A percentile compares a stretch with the other conserved stretches of the same genome.
These are phyloP conservation scores for Chondrosia reniformis DNA, from an alignment of 37 sponge, comb jelly and placozoan species.

Conservation along the genomic window DNA sequence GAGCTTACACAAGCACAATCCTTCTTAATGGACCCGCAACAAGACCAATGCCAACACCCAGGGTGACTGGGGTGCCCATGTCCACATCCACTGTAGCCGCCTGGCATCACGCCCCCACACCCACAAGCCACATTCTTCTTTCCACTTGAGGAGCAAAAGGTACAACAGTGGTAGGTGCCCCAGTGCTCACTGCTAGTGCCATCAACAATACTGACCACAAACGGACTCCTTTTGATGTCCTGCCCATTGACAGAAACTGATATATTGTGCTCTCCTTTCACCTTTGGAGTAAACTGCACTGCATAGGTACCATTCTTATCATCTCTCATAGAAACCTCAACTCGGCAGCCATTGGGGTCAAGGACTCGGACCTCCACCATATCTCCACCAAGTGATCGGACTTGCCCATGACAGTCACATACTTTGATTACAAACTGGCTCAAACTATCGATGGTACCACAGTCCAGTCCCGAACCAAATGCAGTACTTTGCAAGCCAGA, in stretches of 20 bases:
- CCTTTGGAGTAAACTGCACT: slow-evolving; percentile 36
- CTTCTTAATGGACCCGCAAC: slow-evolving; percentile 50
- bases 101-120: slow-evolving; percentile 74
- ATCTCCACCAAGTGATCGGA: slow-evolving; percentile 49
- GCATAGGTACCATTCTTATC: slow-evolving; percentile 37
- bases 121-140: slow-evolving; percentile 69
- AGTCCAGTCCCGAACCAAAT: slow-evolving; percentile 31
- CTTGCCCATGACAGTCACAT: slow-evolving; percentile 44
- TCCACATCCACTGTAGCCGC: slow-evolving; percentile 76
- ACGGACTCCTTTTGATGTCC: slow-evolving; percentile 61
- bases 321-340: slow-evolving; percentile 27
- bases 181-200: slow-evolving; percentile 28
- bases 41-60: slow-evolving; percentile 69
- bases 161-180: slow-evolving; percentile 71
- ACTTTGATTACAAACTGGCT: slow-evolving; percentile 34
- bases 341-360: not conserved
- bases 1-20: too few relatives aligned
- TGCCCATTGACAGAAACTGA: slow-evolving; percentile 47
- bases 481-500: slow-evolving; percentile 33
- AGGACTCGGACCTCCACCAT: slow-evolving; percentile 34
- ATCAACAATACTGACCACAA: slow-evolving; percentile 39
- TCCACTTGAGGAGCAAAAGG: slow-evolving; percentile 53
- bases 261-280: slow-evolving; percentile 44
- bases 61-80: slow-evolving; percentile 75
- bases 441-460: slow-evolving; percentile 16